A percentile compares a stretch with the other conserved stretches of the same genome.
These are phyloP conservation scores for Tiliacea citrago DNA, from an alignment of 2,888 invertebrate genomes.

Conservation along the genomic window DNA sequence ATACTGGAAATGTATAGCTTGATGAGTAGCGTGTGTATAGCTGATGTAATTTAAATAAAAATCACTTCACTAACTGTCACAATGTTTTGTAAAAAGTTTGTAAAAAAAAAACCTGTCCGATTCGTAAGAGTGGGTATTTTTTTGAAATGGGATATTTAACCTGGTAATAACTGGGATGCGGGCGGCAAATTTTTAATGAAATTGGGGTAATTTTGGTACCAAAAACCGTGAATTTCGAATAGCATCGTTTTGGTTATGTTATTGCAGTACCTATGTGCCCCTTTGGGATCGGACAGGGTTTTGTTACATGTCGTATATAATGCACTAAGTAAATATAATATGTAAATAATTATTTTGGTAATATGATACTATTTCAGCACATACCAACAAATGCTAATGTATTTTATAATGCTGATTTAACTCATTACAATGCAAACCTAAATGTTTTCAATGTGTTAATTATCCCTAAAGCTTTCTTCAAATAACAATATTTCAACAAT, in stretches of 20 bases:
- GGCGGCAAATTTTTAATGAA: background rate
- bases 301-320: background rate
- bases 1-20: no score
- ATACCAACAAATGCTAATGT: background rate
- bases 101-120: background rate
- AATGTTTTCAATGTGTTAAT: background rate
- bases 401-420: background rate
- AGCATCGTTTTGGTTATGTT: background rate
- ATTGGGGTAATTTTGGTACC: background rate
- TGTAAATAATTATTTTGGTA: constrained; percentile 13
- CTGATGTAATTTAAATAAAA: background rate
- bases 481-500: background rate
- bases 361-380: constrained; percentile 8
- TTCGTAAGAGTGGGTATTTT: background rate
- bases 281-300: background rate
- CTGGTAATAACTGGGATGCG: background rate
- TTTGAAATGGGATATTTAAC: background rate
- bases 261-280: no score
- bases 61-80: background rate
- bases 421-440: background rate
- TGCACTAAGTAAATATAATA: background rate
- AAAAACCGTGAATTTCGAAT: background rate
- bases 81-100: constrained; percentile 1
- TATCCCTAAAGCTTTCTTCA: background rate
- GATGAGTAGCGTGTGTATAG: no score